Conservation (phyloP, 1,140 invertebrate genomes). For the Apocrypta bakeri region DNA sequence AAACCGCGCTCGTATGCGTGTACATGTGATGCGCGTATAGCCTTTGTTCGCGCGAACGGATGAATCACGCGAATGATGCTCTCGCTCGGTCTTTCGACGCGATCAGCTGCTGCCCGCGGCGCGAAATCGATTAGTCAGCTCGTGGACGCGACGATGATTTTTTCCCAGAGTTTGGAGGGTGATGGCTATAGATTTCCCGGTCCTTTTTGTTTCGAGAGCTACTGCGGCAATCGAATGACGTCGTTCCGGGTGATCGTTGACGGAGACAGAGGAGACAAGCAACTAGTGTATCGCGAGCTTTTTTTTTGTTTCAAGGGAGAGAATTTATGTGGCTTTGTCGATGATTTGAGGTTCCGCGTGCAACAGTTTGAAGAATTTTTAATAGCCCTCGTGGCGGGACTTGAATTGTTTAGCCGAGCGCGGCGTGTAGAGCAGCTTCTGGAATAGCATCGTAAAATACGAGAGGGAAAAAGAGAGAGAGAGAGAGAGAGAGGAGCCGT, state of each 20-base stretch:
- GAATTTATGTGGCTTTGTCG: too few species aligned
- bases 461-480: too few species aligned
- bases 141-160: constrained; percentile 38
- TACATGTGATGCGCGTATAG: neutral
- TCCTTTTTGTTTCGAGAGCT: neutral
- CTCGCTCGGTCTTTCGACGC: too few species aligned
- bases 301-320: too few species aligned
- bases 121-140: constrained; percentile 45
- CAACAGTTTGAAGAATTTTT: neutral
- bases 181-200: neutral
- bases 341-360: too few species aligned
- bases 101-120: constrained; percentile 38
- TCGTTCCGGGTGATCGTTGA: neutral
- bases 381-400: neutral
- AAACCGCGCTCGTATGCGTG: neutral
- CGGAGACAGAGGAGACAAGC: too few species aligned
- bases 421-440: neutral
- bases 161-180: neutral
- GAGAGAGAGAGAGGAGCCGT: too few species aligned
- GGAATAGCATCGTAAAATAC: neutral
- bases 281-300: too few species aligned
- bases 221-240: neutral
- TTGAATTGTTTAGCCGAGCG: constrained; percentile 7
- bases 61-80: constrained; percentile 39
- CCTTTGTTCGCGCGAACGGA: constrained; percentile 32